Conservation (phyloP, 2,888 invertebrate genomes). For the Dicroscelio sp. region DNA sequence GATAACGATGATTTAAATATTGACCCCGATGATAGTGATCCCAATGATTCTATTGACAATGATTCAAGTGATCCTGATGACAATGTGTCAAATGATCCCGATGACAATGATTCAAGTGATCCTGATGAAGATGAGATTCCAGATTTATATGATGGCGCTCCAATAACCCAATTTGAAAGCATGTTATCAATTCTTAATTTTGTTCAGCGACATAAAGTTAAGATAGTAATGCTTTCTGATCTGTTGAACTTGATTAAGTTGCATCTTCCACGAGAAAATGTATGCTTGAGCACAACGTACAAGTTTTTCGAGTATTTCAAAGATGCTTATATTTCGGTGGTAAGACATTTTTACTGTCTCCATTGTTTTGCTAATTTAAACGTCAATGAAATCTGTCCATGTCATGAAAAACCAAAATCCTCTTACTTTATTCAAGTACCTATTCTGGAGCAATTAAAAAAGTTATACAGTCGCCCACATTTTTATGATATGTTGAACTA, state of each 20-base stretch:
- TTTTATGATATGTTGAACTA: not conserved
- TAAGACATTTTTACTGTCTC: slow-evolving; percentile 30
- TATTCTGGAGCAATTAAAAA: slow-evolving; percentile 20
- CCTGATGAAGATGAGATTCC: not conserved
- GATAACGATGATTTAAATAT: too few relatives aligned
- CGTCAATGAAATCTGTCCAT: slow-evolving; percentile 10
- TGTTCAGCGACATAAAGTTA: slow-evolving; percentile 11
- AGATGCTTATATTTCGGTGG: not conserved
- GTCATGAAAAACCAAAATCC: slow-evolving; percentile 22
- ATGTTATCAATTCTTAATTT: slow-evolving; percentile 42
- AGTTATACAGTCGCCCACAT: slow-evolving; percentile 8
- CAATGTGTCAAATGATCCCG: too few relatives aligned
- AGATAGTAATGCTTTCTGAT: slow-evolving; percentile 22
- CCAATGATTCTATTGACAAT: too few relatives aligned
- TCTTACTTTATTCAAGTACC: slow-evolving; percentile 38
- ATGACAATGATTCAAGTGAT: too few relatives aligned
- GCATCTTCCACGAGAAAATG: slow-evolving; percentile 21
- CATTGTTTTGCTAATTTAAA: not conserved
- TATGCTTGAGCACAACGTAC: not conserved
- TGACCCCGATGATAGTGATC: too few relatives aligned
- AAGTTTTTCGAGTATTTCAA: slow-evolving; percentile 42
- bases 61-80: too few relatives aligned
- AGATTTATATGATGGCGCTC: slow-evolving; percentile 26
- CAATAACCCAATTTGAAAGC: slow-evolving; percentile 26
- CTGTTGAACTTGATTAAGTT: not conserved